These are phyloP conservation scores for Rhinopithecus roxellana DNA, from an alignment of 2,113 vertebrate genomes.

Conservation along the genomic window DNA sequence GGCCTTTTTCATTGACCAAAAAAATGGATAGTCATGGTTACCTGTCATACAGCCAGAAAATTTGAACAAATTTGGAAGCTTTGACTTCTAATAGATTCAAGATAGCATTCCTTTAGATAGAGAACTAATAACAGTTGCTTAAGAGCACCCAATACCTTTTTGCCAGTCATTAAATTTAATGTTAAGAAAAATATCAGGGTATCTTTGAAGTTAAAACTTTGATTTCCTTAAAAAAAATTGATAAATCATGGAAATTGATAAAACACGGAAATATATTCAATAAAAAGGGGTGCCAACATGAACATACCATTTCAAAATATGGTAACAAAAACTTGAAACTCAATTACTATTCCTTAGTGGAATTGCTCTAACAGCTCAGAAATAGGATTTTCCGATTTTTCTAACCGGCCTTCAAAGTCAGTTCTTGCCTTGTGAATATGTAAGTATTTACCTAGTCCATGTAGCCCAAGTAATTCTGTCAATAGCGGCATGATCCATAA, in stretches of 20 bases:
- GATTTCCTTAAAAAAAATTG: slow-evolving; percentile 32
- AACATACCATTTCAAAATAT: not conserved
- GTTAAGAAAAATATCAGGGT: not conserved
- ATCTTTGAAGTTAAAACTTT: slow-evolving; percentile 16
- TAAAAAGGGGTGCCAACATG: not conserved
- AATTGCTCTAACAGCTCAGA: not conserved
- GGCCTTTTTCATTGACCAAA: not conserved
- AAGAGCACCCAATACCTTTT: not conserved
- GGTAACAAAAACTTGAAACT: not conserved
- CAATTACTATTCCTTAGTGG: not conserved
- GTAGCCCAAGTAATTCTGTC: slow-evolving; percentile 98
- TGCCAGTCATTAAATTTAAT: not conserved
- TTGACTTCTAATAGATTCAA: not conserved
- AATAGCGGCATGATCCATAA: slow-evolving; percentile 92
- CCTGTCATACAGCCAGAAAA: not conserved
- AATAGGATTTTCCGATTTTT: not conserved
- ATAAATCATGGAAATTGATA: not conserved
- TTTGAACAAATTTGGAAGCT: not conserved
- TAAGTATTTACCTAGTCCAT: slow-evolving; percentile 93
- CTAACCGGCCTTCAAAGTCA: not conserved
- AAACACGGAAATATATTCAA: not conserved
- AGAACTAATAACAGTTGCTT: not conserved
- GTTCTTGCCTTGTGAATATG: fast-evolving
- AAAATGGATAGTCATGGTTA: not conserved
- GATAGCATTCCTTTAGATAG: not conserved